These are phyloP conservation scores for Solenopsis invicta DNA, from an alignment of 1,140 invertebrate species.

Conservation along the genomic window DNA sequence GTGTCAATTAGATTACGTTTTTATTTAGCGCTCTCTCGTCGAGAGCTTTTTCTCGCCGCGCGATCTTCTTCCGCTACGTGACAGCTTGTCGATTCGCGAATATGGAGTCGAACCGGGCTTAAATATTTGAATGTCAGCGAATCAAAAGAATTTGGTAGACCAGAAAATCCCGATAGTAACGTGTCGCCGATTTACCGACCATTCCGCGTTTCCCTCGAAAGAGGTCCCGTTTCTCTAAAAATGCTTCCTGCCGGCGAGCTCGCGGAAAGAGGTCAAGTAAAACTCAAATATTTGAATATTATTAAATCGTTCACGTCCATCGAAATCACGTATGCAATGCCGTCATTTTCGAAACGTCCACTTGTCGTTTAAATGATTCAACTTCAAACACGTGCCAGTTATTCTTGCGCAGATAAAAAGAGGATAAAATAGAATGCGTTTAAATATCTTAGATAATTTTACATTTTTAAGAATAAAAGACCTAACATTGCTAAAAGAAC, in stretches of 20 bases:
- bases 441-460: conserved; percentile 8
- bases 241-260: background rate
- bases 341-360: conserved; percentile 29
- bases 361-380: conserved; percentile 39
- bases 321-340: conserved; percentile 23
- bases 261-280: conserved; percentile 37
- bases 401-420: background rate
- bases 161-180: conserved; percentile 53
- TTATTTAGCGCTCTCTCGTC: conserved; percentile 7
- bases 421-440: background rate
- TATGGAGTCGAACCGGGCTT: conserved; percentile 36
- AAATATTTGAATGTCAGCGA: conserved; percentile 59
- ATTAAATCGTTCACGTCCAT: conserved; percentile 31
- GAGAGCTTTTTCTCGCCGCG: background rate
- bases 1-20: conserved; percentile 45
- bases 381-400: background rate
- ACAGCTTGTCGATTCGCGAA: conserved; percentile 53
- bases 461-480: background rate
- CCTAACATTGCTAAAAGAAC: background rate
- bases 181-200: conserved; percentile 48
- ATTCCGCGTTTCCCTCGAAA: background rate
- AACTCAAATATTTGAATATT: conserved; percentile 63
- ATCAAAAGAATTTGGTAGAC: conserved; percentile 62
- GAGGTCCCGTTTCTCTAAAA: conserved; percentile 40
- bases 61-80: background rate